These are phyloP conservation scores for Drosophila burlai DNA, from an alignment of 1,140 invertebrate genomes.

Conservation along the genomic window DNA sequence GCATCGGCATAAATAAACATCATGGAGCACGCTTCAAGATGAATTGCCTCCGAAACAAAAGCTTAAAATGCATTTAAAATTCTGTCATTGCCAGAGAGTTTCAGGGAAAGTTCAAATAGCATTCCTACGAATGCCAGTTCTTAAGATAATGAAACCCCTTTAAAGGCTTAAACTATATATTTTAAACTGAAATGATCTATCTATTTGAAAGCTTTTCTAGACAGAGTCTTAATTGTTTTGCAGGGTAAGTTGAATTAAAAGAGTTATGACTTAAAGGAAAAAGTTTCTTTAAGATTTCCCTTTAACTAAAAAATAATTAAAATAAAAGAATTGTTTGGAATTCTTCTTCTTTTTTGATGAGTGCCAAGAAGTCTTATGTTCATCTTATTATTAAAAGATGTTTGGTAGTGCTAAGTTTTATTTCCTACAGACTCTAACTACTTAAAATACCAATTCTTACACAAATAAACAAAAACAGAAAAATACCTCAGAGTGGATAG, in stretches of 20 bases:
- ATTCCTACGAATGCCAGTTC: neutral
- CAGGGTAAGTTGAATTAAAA: neutral
- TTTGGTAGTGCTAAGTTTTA: neutral
- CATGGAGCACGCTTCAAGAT: constrained; percentile 60
- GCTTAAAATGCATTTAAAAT: constrained; percentile 20
- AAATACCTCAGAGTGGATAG: neutral
- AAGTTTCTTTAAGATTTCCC: no score
- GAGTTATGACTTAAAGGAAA: no score
- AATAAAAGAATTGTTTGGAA: no score
- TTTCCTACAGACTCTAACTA: neutral
- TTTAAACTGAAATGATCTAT: neutral
- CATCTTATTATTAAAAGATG: neutral
- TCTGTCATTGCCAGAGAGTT: constrained; percentile 2
- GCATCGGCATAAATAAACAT: constrained; percentile 70
- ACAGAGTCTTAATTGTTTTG: neutral
- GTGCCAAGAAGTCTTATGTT: neutral
- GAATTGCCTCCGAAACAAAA: constrained; percentile 41
- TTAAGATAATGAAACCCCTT: neutral
- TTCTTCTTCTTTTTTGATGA: neutral
- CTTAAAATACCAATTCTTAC: neutral
- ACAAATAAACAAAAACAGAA: neutral
- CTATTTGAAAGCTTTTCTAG: neutral
- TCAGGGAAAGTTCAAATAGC: neutral
- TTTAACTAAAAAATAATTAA: no score
- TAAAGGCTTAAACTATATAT: neutral